phyloP scores from a whole-genome alignment of 2,888 invertebrate genomes.

The Podabrus alpinus region DNA sequence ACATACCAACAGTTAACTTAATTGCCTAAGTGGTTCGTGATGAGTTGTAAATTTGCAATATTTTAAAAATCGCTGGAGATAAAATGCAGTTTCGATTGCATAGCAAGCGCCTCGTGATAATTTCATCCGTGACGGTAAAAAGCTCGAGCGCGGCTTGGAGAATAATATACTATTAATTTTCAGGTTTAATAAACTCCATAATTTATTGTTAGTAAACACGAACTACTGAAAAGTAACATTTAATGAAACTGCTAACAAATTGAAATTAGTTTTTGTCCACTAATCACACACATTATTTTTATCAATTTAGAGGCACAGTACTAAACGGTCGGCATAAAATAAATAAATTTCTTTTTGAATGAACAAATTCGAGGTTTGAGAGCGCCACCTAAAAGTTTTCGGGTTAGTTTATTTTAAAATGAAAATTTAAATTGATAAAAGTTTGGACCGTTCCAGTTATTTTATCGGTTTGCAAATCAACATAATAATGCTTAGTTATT shows the following conservation, averaged over 20 bases:
- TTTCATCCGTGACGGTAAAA: no score
- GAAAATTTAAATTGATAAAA: not conserved
- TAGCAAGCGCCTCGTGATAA: no score
- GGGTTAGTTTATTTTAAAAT: not conserved
- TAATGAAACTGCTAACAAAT: not conserved
- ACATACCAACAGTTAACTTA: no score
- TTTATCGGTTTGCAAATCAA: not conserved
- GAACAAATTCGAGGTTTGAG: not conserved
- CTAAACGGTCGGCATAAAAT: not conserved
- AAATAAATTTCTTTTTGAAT: not conserved
- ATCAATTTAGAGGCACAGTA: not conserved
- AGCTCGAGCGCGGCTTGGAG: no score
- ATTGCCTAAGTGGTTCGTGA: no score
- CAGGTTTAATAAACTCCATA: not conserved
- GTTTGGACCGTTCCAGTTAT: not conserved
- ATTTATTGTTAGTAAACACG: no score
- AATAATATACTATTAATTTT: no score
- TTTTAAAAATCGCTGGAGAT: no score
- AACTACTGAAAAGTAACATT: not conserved
- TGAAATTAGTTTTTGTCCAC: not conserved
- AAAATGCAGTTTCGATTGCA: no score
- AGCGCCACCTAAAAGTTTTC: not conserved
- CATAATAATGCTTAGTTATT: not conserved
- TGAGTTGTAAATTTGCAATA: no score
- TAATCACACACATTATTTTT: not conserved